Conservation (phyloP, 2,113 vertebrate species). For the Heterocephalus glaber region DNA sequence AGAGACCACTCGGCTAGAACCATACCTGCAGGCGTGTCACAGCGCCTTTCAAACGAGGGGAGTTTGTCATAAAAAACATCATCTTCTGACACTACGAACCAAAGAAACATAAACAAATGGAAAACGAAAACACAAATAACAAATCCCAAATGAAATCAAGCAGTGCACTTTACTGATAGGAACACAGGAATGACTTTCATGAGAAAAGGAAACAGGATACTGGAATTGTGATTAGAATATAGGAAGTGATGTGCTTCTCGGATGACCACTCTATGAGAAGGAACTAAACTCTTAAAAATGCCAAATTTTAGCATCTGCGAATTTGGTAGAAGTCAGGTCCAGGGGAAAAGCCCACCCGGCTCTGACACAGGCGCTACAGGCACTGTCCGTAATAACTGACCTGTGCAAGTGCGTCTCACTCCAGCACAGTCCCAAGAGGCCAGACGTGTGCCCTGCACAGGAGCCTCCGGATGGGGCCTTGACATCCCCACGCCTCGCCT, state of each 20-base stretch:
- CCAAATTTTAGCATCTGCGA: slow-evolving; percentile 14
- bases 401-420: not conserved
- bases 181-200: slow-evolving; percentile 65
- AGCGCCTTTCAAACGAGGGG: slow-evolving; percentile 92
- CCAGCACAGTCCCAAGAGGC: slow-evolving; percentile 17
- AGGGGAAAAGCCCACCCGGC: not conserved
- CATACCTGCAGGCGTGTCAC: slow-evolving; percentile 92
- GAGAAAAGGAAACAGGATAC: slow-evolving; percentile 48
- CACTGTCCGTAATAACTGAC: slow-evolving; percentile 39
- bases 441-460: slow-evolving; percentile 23
- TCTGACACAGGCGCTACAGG: slow-evolving; percentile 22
- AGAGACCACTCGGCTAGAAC: slow-evolving; percentile 80
- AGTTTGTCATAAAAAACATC: slow-evolving; percentile 95
- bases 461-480: not conserved
- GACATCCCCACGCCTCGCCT: not conserved
- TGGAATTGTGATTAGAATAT: not conserved
- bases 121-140: slow-evolving; percentile 84
- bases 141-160: slow-evolving; percentile 83
- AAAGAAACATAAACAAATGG: slow-evolving; percentile 86
- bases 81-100: slow-evolving; percentile 90
- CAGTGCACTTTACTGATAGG: slow-evolving; percentile 49
- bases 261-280: slow-evolving; percentile 23
- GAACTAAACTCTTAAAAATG: not conserved
- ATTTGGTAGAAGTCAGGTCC: slow-evolving; percentile 22
- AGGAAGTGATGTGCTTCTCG: not conserved